Evolutionary conservation across 1,140 invertebrate species (phyloP).

Genomic region (Wiebesia pumilae): DNA sequence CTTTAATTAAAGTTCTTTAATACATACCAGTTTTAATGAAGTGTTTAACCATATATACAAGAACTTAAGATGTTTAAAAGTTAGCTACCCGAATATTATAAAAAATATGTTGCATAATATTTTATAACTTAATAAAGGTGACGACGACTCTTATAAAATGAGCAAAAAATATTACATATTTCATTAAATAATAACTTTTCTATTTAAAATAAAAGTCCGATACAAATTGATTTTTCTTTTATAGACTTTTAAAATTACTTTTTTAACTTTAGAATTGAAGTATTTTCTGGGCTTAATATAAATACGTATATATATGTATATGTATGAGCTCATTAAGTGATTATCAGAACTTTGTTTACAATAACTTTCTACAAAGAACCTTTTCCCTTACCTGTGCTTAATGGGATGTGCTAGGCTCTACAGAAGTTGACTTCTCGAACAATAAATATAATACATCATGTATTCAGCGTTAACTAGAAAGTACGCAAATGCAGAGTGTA

Average conservation of each 20-base stretch:
- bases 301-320: too few species aligned
- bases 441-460: constrained; percentile 16
- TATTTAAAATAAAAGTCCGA: too few species aligned
- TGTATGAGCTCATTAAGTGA: too few species aligned
- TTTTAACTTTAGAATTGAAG: too few species aligned
- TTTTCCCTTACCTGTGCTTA: not conserved
- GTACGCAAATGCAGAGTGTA: not conserved
- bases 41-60: not conserved
- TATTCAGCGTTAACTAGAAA: not conserved
- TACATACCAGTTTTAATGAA: not conserved
- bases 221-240: too few species aligned
- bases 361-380: not conserved
- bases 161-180: too few species aligned
- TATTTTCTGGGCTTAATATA: too few species aligned
- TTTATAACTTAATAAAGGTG: too few species aligned
- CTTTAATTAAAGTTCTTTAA: not conserved
- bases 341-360: not conserved
- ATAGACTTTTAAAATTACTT: too few species aligned
- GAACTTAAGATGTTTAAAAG: not conserved
- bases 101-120: not conserved
- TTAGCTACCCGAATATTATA: not conserved
- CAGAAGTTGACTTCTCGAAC: not conserved
- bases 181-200: too few species aligned
- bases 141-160: too few species aligned
- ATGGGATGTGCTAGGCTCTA: not conserved